A percentile compares a stretch with the other conserved stretches of the same genome.
Conservation (phyloP, 1,140 invertebrate genomes). For the Kradibia gibbosae region DNA sequence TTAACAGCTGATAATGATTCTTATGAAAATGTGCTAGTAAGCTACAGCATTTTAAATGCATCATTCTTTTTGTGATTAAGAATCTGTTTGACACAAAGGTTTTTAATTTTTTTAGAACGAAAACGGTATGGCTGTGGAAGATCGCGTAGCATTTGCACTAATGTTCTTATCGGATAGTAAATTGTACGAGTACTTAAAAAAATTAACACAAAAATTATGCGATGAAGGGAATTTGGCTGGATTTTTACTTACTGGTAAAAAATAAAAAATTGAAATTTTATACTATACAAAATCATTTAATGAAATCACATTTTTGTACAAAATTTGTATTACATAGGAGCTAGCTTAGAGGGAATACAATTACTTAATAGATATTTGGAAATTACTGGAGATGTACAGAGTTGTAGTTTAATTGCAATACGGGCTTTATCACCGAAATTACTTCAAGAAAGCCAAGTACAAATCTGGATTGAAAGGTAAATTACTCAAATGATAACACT, state of each 20-base stretch:
- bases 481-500: slow-evolving; percentile 30
- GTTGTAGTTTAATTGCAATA: slow-evolving; percentile 86
- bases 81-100: background rate
- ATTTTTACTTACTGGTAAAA: slow-evolving; percentile 85
- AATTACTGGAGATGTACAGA: slow-evolving; percentile 92
- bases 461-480: slow-evolving; percentile 83
- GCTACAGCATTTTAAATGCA: slow-evolving; percentile 56
- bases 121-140: slow-evolving; percentile 85
- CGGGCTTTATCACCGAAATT: slow-evolving; percentile 80
- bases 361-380: slow-evolving; percentile 93
- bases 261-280: slow-evolving; percentile 16
- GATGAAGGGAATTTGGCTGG: slow-evolving; percentile 88
- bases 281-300: background rate
- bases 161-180: slow-evolving; percentile 88
- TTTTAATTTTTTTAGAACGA: slow-evolving; percentile 77
- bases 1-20: slow-evolving; percentile 86
- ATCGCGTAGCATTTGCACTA: slow-evolving; percentile 94
- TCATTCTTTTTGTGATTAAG: background rate
- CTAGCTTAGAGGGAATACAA: slow-evolving; percentile 81
- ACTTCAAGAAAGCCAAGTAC: slow-evolving; percentile 76
- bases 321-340: slow-evolving; percentile 71
- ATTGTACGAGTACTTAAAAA: slow-evolving; percentile 84
- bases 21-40: slow-evolving; percentile 87
- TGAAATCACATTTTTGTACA: slow-evolving; percentile 29
- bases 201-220: slow-evolving; percentile 80